phyloP scores from a whole-genome alignment of 1,140 invertebrate genomes.

The Drosophila carrolli region DNA sequence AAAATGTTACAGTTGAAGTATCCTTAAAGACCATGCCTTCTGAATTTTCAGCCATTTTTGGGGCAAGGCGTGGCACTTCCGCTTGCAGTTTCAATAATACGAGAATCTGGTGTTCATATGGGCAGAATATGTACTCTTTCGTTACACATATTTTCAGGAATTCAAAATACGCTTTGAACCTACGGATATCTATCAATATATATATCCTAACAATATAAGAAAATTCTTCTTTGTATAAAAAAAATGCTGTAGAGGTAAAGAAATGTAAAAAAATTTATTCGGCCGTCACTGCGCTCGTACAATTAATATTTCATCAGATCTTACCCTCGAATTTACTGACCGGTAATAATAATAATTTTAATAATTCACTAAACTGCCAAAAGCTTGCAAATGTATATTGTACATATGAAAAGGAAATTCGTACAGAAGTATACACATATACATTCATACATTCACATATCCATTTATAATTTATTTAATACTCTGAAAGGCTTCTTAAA shows the following conservation, averaged over 20 bases:
- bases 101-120: too few relatives aligned
- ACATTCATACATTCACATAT: background rate
- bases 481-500: background rate
- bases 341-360: background rate
- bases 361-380: background rate
- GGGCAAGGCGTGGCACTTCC: conserved; percentile 2
- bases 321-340: background rate
- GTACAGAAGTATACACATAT: background rate
- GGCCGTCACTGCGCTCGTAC: background rate
- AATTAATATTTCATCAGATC: background rate
- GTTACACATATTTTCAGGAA: background rate
- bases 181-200: background rate
- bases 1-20: conserved; percentile 4
- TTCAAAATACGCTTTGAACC: background rate
- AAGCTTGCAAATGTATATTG: background rate
- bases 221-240: too few relatives aligned
- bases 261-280: background rate
- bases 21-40: background rate
- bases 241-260: too few relatives aligned
- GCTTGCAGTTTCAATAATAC: too few relatives aligned
- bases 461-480: background rate
- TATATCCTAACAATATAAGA: too few relatives aligned
- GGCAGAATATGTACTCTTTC: background rate
- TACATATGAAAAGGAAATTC: background rate
- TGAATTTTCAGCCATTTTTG: background rate